phyloP scores from a whole-genome alignment of 2,888 invertebrate species.

The Scotopteryx bipunctaria region DNA sequence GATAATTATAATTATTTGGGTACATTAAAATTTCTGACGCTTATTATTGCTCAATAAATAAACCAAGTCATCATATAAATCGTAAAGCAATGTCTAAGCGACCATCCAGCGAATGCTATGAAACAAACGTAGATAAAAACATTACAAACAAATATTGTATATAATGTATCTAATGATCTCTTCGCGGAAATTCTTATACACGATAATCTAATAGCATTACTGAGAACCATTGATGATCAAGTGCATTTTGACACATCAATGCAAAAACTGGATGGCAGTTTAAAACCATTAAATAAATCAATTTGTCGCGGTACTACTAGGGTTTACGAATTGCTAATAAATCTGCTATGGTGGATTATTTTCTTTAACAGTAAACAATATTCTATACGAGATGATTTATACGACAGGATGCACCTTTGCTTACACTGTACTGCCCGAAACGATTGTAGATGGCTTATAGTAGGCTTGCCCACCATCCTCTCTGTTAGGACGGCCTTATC shows the following conservation, averaged over 20 bases:
- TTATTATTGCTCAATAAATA: too few species aligned
- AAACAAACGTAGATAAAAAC: slow-evolving; percentile 26
- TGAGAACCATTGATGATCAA: slow-evolving; percentile 28
- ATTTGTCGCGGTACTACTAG: slow-evolving; percentile 32
- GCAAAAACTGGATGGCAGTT: slow-evolving; percentile 15
- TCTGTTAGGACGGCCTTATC: too few species aligned
- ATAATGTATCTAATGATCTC: slow-evolving; percentile 38
- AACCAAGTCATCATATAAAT: slow-evolving; percentile 16
- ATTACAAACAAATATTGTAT: slow-evolving; percentile 33
- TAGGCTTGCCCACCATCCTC: too few species aligned
- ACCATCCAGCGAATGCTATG: slow-evolving; percentile 11
- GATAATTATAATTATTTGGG: too few species aligned
- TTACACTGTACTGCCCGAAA: too few species aligned
- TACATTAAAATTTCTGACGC: too few species aligned
- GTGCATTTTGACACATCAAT: slow-evolving; percentile 18
- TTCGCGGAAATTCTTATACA: slow-evolving; percentile 33
- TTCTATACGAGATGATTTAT: too few species aligned
- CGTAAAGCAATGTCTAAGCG: slow-evolving; percentile 8
- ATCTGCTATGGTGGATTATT: too few species aligned
- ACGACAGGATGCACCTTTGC: too few species aligned
- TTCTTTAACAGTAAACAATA: too few species aligned
- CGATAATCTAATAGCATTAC: slow-evolving; percentile 23
- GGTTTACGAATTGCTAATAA: too few species aligned
- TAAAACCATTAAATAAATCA: slow-evolving; percentile 45
- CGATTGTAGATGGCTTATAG: too few species aligned